These are phyloP conservation scores for Brachionus asplanchnoidis DNA, from an alignment of 1,140 invertebrate species.

Conservation along the genomic window DNA sequence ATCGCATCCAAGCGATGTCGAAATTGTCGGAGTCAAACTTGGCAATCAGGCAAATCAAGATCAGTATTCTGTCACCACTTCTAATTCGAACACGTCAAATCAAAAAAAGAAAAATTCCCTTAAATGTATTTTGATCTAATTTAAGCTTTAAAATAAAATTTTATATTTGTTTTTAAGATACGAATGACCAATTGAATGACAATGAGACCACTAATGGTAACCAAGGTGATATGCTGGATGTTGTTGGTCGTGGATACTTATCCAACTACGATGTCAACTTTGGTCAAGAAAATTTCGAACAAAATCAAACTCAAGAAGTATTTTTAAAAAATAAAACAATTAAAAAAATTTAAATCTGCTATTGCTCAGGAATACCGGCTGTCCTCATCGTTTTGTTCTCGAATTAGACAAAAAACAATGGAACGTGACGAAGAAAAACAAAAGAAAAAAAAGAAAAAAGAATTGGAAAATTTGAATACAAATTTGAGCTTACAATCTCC, in stretches of 20 bases:
- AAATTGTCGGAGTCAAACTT: slow-evolving; percentile 19
- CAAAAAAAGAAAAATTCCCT: slow-evolving; percentile 13
- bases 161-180: neutral
- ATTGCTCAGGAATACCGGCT: neutral
- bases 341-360: neutral
- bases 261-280: neutral
- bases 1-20: slow-evolving; percentile 12
- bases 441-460: slow-evolving; percentile 33
- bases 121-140: neutral
- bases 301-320: neutral
- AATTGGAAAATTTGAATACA: slow-evolving; percentile 24
- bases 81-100: neutral
- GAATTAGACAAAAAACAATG: slow-evolving; percentile 37
- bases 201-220: neutral
- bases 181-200: neutral
- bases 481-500: neutral
- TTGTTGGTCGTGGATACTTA: slow-evolving; percentile 30
- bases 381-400: slow-evolving; percentile 15
- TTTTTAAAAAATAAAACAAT: neutral
- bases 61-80: neutral
- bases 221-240: slow-evolving; percentile 25
- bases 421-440: slow-evolving; percentile 41
- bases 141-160: neutral
- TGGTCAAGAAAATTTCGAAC: neutral
- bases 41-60: neutral